Percentiles rank a stretch among this genome's conserved stretches.
These are phyloP conservation scores for Pentalonia nigronervosa DNA, from an alignment of 1,140 invertebrate species.

Conservation along the genomic window DNA sequence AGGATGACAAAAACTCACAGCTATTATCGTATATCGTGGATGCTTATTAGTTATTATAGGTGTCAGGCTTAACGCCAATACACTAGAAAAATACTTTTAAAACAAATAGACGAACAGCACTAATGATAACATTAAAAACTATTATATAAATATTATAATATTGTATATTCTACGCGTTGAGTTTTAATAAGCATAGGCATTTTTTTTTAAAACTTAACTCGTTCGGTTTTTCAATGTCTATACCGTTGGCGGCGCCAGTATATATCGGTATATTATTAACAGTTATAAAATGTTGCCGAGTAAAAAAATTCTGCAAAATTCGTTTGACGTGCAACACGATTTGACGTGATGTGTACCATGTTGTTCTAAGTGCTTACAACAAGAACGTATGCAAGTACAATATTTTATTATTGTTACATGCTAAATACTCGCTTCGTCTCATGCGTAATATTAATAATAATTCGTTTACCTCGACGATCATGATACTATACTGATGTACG, in stretches of 20 bases:
- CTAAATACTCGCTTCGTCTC: background rate
- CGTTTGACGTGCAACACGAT: background rate
- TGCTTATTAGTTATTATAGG: background rate
- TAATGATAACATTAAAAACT: too few relatives aligned
- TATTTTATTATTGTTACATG: too few relatives aligned
- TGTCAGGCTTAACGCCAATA: background rate
- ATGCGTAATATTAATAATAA: background rate
- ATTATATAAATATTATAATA: background rate
- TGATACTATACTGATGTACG: too few relatives aligned
- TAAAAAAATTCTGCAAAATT: background rate
- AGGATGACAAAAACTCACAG: background rate
- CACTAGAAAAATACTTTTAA: background rate
- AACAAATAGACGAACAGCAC: background rate
- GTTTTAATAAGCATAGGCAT: background rate
- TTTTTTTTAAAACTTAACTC: background rate
- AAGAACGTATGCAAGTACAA: too few relatives aligned
- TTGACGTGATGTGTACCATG: too few relatives aligned
- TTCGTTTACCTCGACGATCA: background rate
- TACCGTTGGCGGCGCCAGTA: background rate
- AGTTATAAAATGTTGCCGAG: background rate
- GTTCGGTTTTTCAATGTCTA: background rate
- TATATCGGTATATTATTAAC: background rate
- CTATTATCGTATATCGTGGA: background rate
- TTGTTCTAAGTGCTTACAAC: background rate
- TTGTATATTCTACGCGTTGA: background rate